Conservation (phyloP, 2,113 vertebrate species). For the Lagenorhynchus albirostris region DNA sequence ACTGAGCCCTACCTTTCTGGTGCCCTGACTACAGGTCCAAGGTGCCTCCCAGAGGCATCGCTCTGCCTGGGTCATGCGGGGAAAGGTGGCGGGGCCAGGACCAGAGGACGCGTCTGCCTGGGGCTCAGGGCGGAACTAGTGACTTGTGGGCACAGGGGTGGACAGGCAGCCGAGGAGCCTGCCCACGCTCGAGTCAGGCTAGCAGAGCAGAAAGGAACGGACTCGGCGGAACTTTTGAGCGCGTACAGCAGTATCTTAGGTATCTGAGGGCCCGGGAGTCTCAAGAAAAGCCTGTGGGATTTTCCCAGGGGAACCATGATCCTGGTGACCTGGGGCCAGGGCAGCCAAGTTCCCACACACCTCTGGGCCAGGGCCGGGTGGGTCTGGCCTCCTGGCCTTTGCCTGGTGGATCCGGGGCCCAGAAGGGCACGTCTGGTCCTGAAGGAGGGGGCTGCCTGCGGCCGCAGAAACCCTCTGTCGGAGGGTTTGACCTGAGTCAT, state of each 20-base stretch:
- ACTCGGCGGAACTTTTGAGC: rapidly evolving
- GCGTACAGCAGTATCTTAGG: not conserved
- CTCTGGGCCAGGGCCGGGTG: not conserved
- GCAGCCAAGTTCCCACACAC: not conserved
- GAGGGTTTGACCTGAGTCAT: not conserved
- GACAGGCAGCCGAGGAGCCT: not conserved
- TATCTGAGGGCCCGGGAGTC: not conserved
- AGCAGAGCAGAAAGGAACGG: not conserved
- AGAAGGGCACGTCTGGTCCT: not conserved
- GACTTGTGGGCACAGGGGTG: not conserved
- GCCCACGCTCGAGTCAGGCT: not conserved
- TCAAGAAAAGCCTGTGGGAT: not conserved
- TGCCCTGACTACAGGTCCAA: not conserved
- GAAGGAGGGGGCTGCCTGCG: not conserved
- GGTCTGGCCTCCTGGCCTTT: too few relatives aligned
- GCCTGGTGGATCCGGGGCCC: too few relatives aligned
- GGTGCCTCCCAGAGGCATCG: not conserved
- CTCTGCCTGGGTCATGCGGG: not conserved
- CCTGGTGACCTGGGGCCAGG: not conserved
- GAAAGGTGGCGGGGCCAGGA: not conserved
- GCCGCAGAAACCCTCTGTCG: not conserved
- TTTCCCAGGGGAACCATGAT: not conserved
- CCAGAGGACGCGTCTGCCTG: not conserved
- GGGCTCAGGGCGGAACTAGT: not conserved
- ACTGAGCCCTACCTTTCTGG: not conserved